Evolutionary conservation across 2,888 invertebrate genomes (phyloP).

Genomic region (Muschampia plurimacula): DNA sequence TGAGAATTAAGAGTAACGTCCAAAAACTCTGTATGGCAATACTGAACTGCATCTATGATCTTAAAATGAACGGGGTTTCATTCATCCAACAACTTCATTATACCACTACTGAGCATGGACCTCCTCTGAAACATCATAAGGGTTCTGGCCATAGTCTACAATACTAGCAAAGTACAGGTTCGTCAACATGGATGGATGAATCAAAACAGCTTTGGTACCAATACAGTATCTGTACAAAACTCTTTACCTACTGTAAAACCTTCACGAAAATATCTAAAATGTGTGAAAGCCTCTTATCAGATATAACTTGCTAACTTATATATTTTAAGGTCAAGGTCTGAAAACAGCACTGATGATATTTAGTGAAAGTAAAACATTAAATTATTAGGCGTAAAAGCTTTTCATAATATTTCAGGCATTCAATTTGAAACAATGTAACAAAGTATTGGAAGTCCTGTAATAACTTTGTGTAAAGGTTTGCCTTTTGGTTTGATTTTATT

Average conservation of each 20-base stretch:
- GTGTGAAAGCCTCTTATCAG: no score
- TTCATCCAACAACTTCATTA: not conserved
- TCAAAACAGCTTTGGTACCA: not conserved
- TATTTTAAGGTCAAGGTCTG: not conserved
- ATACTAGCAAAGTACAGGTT: not conserved
- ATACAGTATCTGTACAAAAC: no score
- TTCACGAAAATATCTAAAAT: not conserved
- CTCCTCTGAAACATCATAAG: not conserved
- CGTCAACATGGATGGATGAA: not conserved
- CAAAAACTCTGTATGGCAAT: constrained; percentile 20
- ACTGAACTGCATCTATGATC: not conserved
- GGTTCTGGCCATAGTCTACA: not conserved
- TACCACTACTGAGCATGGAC: not conserved
- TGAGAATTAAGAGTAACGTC: constrained; percentile 24
- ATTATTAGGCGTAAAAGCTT: constrained; percentile 2
- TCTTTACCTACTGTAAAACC: not conserved
- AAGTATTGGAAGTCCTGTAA: not conserved
- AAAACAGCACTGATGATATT: not conserved
- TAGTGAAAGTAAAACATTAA: not conserved
- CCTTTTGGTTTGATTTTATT: no score
- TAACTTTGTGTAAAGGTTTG: not conserved
- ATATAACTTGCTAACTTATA: no score
- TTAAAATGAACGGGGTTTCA: constrained; percentile 11
- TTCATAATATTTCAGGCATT: constrained; percentile 7
- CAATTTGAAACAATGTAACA: not conserved